A percentile compares a stretch with the other conserved stretches of the same genome.
phyloP scores from a whole-genome alignment of 2,888 invertebrate genomes.

The Melieria picta region DNA sequence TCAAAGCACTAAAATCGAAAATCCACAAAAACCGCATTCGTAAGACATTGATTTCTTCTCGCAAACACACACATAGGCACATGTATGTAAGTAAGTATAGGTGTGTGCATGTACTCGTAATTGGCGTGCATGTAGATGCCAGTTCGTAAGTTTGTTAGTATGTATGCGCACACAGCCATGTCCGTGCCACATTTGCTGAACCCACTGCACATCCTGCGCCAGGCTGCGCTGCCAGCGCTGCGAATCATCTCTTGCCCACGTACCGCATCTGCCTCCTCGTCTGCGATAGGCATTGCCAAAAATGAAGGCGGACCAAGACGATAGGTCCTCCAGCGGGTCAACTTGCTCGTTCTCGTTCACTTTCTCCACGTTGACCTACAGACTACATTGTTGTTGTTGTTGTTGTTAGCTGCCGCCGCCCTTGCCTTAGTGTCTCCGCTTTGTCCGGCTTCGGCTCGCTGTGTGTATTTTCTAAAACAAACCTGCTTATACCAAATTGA shows the following conservation, averaged over 20 bases:
- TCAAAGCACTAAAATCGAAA: slow-evolving; percentile 28
- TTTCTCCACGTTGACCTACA: too few species aligned
- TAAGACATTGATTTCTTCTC: slow-evolving; percentile 27
- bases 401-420: too few species aligned
- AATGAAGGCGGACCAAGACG: too few species aligned
- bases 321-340: too few species aligned
- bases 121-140: neutral
- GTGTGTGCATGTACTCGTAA: neutral
- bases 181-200: neutral
- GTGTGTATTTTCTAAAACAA: slow-evolving; percentile 1
- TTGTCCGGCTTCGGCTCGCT: neutral
- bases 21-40: slow-evolving; percentile 38
- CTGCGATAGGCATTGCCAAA: too few species aligned
- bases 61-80: neutral
- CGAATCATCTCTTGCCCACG: too few species aligned
- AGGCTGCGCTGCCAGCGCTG: too few species aligned
- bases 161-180: neutral
- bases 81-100: neutral
- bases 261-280: too few species aligned
- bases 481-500: slow-evolving; percentile 23
- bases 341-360: too few species aligned
- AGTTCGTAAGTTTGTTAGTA: neutral
- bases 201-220: too few species aligned
- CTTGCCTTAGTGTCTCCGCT: too few species aligned
- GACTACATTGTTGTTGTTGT: too few species aligned